Evolutionary conservation across 2,797 vertebrate species (phyloP).

Genomic region (Anguilla anguilla): DNA sequence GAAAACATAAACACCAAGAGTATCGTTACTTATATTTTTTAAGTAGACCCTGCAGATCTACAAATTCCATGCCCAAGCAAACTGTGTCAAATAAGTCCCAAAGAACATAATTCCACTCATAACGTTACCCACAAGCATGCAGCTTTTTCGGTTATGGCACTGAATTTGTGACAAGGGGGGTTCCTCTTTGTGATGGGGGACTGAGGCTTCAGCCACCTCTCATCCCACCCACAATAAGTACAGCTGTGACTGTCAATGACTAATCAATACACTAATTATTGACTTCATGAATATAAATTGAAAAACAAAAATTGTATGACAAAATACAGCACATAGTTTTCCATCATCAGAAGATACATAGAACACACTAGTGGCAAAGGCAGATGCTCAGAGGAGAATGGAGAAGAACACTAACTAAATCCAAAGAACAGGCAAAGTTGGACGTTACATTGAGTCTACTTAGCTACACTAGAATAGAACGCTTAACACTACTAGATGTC

Average conservation of each 20-base stretch:
- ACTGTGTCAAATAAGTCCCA: neutral
- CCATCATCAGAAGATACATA: neutral
- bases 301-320: too few species aligned
- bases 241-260: too few species aligned
- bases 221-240: too few species aligned
- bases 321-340: neutral
- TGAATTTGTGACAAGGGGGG: slow-evolving; percentile 17
- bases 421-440: neutral
- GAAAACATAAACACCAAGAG: neutral
- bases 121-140: neutral
- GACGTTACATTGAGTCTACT: neutral
- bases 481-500: neutral
- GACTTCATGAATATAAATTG: too few species aligned
- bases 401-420: too few species aligned
- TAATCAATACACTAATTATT: too few species aligned
- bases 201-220: too few species aligned
- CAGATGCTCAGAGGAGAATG: too few species aligned
- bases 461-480: neutral
- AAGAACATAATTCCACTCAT: neutral
- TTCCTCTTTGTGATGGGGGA: neutral
- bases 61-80: neutral
- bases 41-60: neutral
- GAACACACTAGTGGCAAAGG: neutral
- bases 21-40: neutral
- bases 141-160: neutral